phyloP scores from a whole-genome alignment of 2,113 vertebrate genomes.

The Falco punctatus region DNA sequence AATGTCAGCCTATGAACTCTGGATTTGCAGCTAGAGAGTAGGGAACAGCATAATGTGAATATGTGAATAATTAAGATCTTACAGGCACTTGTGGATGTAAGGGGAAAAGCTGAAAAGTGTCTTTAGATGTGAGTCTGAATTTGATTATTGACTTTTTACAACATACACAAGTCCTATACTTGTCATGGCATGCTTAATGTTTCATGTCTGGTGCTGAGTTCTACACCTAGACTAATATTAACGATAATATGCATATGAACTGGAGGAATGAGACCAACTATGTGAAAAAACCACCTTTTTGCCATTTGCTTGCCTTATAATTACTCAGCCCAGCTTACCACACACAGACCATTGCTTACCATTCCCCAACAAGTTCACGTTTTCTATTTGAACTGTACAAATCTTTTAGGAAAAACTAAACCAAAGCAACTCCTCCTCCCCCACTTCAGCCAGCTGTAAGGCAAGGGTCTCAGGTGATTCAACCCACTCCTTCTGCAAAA shows the following conservation, averaged over 20 bases:
- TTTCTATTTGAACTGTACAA: neutral
- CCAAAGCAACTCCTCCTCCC: neutral
- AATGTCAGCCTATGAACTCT: neutral
- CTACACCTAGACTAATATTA: slow-evolving; percentile 23
- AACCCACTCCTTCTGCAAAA: neutral
- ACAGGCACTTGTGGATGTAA: neutral
- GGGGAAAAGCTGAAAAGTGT: neutral
- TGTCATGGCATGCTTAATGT: slow-evolving; percentile 36
- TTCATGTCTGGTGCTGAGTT: slow-evolving; percentile 22
- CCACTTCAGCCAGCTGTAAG: neutral
- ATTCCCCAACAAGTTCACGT: neutral
- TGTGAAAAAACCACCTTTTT: neutral
- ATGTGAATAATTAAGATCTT: neutral
- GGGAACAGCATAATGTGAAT: neutral
- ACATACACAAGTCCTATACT: neutral
- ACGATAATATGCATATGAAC: neutral
- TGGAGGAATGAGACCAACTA: neutral
- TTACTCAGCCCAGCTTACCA: neutral
- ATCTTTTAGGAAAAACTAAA: neutral
- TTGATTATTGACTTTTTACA: slow-evolving; percentile 15
- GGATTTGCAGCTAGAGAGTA: neutral
- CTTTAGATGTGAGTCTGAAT: slow-evolving; percentile 7
- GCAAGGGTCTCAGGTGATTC: neutral
- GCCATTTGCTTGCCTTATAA: neutral
- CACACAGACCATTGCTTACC: neutral